Conservation (phyloP, 2,888 invertebrate species). For the Thymelicus lineola region DNA sequence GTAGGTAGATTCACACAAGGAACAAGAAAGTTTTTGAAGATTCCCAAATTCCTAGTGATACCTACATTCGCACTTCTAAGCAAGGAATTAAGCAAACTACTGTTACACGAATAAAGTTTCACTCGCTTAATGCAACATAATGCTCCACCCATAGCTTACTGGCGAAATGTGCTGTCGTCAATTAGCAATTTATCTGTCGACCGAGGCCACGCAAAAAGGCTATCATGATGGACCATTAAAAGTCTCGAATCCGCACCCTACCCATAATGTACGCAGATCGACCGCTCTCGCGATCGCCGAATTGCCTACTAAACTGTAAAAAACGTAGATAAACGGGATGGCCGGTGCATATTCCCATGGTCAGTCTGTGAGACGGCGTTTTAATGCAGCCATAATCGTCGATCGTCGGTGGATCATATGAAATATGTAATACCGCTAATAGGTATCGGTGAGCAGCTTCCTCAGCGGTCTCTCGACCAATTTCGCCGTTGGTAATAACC, state of each 20-base stretch:
- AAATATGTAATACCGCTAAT: slow-evolving; percentile 83
- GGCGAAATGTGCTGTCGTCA: slow-evolving; percentile 27
- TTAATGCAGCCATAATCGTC: slow-evolving; percentile 81
- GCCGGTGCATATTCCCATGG: slow-evolving; percentile 71
- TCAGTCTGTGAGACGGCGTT: slow-evolving; percentile 74
- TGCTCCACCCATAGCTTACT: slow-evolving; percentile 15
- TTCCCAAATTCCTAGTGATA: neutral
- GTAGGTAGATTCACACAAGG: too few relatives aligned
- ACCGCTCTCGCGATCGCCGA: slow-evolving; percentile 64
- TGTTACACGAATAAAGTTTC: neutral
- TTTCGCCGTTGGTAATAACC: slow-evolving; percentile 80
- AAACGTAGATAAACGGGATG: slow-evolving; percentile 74
- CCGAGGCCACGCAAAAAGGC: slow-evolving; percentile 53
- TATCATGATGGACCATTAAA: slow-evolving; percentile 59
- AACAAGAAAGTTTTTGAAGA: too few relatives aligned
- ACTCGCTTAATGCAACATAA: slow-evolving; percentile 5
- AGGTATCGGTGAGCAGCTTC: slow-evolving; percentile 80
- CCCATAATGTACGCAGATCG: slow-evolving; percentile 67
- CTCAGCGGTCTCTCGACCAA: slow-evolving; percentile 83
- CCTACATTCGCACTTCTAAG: slow-evolving; percentile 5
- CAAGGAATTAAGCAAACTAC: neutral
- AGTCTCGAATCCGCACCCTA: slow-evolving; percentile 41
- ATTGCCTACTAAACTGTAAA: slow-evolving; percentile 78
- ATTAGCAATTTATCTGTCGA: slow-evolving; percentile 43
- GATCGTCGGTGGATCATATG: slow-evolving; percentile 77